phyloP scores from a whole-genome alignment of 1,140 invertebrate species.

The Bombus consobrinus region DNA sequence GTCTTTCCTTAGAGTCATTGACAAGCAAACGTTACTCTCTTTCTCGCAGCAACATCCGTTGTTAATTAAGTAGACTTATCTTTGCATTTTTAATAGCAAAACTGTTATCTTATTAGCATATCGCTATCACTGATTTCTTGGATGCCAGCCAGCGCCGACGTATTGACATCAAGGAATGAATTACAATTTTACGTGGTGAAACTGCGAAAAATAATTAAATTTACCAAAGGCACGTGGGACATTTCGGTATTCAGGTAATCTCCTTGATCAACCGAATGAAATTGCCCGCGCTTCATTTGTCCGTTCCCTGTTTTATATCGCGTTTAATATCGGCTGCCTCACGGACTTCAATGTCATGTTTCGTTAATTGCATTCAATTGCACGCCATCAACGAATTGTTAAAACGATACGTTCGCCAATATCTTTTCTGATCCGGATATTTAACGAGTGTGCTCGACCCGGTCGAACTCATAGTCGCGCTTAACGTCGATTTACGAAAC shows the following conservation, averaged over 20 bases:
- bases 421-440: background rate
- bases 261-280: background rate
- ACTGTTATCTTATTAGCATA: too few species aligned
- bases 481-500: background rate
- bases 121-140: too few species aligned
- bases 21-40: too few species aligned
- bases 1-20: too few species aligned
- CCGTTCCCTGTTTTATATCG: background rate
- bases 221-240: conserved; percentile 9
- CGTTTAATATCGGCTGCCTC: conserved; percentile 13
- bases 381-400: background rate
- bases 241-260: background rate
- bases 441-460: background rate
- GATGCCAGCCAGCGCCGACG: background rate
- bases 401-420: background rate
- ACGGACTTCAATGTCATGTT: background rate
- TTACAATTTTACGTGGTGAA: background rate
- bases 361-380: conserved; percentile 20
- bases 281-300: background rate
- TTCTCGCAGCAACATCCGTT: too few species aligned
- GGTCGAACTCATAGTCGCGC: background rate
- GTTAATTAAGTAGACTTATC: too few species aligned
- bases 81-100: too few species aligned
- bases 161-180: background rate
- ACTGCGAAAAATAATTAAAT: conserved; percentile 16